phyloP scores from a whole-genome alignment of 2,113 vertebrate species.

The Morone saxatilis region DNA sequence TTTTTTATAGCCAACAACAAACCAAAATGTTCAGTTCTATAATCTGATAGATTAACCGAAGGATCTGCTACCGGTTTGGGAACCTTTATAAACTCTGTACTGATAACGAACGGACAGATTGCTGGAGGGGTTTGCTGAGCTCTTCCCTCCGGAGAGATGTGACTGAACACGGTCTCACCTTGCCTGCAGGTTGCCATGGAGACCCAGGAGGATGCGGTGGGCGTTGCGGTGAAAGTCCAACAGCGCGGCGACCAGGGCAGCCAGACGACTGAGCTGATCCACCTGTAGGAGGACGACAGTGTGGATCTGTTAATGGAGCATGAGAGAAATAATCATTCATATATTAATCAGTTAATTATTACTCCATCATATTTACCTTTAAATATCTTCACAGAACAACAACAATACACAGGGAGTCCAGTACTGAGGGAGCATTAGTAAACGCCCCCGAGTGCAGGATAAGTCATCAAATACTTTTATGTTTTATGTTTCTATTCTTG shows the following conservation, averaged over 20 bases:
- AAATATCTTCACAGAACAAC: too few relatives aligned
- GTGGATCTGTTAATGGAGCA: too few relatives aligned
- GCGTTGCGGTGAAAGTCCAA: slow-evolving; percentile 91
- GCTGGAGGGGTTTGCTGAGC: background rate
- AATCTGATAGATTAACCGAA: too few relatives aligned
- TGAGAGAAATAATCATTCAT: background rate
- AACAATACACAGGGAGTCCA: too few relatives aligned
- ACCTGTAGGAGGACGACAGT: slow-evolving; percentile 77
- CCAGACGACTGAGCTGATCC: slow-evolving; percentile 89
- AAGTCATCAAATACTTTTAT: too few relatives aligned
- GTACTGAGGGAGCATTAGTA: too few relatives aligned
- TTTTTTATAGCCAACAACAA: too few relatives aligned
- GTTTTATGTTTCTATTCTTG: background rate
- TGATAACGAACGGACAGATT: too few relatives aligned
- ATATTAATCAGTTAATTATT: background rate
- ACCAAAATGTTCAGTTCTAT: too few relatives aligned
- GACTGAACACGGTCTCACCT: slow-evolving; percentile 67
- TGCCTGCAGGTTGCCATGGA: slow-evolving; percentile 87
- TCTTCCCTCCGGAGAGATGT: background rate
- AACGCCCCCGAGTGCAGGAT: too few relatives aligned
- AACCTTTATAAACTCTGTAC: too few relatives aligned
- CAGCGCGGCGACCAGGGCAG: slow-evolving; percentile 87
- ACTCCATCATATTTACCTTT: background rate
- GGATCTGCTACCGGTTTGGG: too few relatives aligned
- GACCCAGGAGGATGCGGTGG: slow-evolving; percentile 87